Evolutionary conservation across 2,113 vertebrate species (phyloP).

Genomic region (Lepus timidus): DNA sequence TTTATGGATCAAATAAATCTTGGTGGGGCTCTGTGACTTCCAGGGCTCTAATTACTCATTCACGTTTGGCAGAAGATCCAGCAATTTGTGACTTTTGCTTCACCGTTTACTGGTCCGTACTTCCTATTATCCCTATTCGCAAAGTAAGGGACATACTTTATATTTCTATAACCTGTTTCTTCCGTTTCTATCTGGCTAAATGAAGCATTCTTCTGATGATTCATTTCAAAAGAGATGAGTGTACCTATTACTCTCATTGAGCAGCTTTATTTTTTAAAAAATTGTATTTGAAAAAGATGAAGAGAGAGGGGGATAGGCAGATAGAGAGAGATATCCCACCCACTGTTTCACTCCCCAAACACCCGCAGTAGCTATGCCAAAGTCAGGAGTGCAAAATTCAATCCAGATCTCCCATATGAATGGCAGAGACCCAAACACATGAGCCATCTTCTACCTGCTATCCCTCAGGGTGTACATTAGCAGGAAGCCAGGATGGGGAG

Average conservation of each 20-base stretch:
- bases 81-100: neutral
- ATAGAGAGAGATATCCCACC: too few species aligned
- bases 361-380: too few species aligned
- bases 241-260: neutral
- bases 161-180: neutral
- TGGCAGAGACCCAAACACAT: too few species aligned
- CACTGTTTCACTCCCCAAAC: too few species aligned
- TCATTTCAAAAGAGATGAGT: slow-evolving; percentile 19
- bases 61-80: neutral
- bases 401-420: too few species aligned
- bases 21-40: neutral
- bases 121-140: neutral
- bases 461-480: too few species aligned
- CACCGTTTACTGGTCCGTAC: neutral
- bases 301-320: too few species aligned
- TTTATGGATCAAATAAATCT: neutral
- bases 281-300: too few species aligned
- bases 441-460: too few species aligned
- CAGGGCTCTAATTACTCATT: neutral
- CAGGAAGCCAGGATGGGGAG: too few species aligned
- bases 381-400: too few species aligned
- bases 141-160: neutral
- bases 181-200: neutral
- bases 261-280: neutral
- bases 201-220: neutral